Conservation (phyloP, 2,113 vertebrate genomes). For the Xyliphius kryptos region DNA sequence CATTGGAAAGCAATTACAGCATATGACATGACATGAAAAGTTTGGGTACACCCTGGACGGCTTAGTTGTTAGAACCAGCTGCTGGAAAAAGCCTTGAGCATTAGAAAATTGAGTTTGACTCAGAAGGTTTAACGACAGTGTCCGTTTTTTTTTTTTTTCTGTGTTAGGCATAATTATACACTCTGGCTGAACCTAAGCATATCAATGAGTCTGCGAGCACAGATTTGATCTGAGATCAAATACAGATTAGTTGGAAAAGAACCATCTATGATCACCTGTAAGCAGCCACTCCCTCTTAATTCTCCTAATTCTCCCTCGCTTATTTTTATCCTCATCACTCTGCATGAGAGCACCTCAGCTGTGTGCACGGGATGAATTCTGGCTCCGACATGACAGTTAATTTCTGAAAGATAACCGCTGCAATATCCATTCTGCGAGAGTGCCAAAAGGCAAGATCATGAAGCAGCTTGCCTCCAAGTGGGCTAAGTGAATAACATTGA, state of each 20-base stretch:
- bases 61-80: too few relatives aligned
- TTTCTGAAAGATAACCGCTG: slow-evolving; percentile 54
- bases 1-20: too few relatives aligned
- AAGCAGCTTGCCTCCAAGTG: slow-evolving; percentile 42
- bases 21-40: too few relatives aligned
- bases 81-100: slow-evolving; percentile 13
- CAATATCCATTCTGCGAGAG: slow-evolving; percentile 46
- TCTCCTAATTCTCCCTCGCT: background rate
- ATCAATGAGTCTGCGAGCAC: background rate
- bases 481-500: slow-evolving; percentile 48
- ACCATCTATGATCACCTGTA: slow-evolving; percentile 1
- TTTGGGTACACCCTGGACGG: too few relatives aligned
- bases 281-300: slow-evolving; percentile 7
- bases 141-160: background rate
- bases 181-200: too few relatives aligned
- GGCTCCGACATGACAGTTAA: slow-evolving; percentile 43
- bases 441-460: slow-evolving; percentile 44
- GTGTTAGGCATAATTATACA: slow-evolving; percentile 20
- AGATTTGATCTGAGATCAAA: slow-evolving; percentile 3
- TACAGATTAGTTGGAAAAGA: background rate
- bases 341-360: slow-evolving; percentile 36
- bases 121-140: background rate
- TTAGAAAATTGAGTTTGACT: too few relatives aligned
- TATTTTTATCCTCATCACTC: too few relatives aligned
- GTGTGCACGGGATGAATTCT: slow-evolving; percentile 41